These are phyloP conservation scores for Erethizon dorsatum DNA, from an alignment of 2,797 vertebrate genomes.

Conservation along the genomic window DNA sequence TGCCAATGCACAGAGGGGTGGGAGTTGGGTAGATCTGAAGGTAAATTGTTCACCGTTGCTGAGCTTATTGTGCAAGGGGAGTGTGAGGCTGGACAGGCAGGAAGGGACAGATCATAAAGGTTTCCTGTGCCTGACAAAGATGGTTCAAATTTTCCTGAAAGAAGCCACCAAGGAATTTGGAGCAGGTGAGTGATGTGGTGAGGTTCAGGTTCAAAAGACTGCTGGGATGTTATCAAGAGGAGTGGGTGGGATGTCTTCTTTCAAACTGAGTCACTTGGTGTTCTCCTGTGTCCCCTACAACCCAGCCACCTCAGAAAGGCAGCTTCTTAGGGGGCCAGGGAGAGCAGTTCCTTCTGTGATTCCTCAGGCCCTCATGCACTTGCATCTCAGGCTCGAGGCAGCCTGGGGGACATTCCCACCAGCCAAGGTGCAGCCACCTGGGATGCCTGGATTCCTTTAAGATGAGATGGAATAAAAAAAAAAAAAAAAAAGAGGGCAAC, in stretches of 20 bases:
- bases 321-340: not conserved
- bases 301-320: not conserved
- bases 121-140: not conserved
- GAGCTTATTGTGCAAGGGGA: not conserved
- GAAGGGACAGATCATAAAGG: not conserved
- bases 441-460: not conserved
- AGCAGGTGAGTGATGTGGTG: not conserved
- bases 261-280: not conserved
- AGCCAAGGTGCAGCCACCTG: not conserved
- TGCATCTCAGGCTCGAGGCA: rapidly evolving
- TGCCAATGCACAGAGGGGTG: too few species aligned
- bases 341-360: not conserved
- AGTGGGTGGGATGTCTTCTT: not conserved
- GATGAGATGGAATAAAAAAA: not conserved
- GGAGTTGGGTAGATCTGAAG: not conserved
- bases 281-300: not conserved
- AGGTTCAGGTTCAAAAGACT: not conserved
- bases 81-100: not conserved
- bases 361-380: not conserved
- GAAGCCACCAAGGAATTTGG: not conserved
- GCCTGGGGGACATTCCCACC: too few species aligned
- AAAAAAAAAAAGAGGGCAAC: not conserved
- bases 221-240: not conserved
- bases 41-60: not conserved
- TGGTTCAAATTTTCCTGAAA: not conserved